These are phyloP conservation scores for Styela plicata DNA, from an alignment of 23 tunicate genomes.

Conservation along the genomic window DNA sequence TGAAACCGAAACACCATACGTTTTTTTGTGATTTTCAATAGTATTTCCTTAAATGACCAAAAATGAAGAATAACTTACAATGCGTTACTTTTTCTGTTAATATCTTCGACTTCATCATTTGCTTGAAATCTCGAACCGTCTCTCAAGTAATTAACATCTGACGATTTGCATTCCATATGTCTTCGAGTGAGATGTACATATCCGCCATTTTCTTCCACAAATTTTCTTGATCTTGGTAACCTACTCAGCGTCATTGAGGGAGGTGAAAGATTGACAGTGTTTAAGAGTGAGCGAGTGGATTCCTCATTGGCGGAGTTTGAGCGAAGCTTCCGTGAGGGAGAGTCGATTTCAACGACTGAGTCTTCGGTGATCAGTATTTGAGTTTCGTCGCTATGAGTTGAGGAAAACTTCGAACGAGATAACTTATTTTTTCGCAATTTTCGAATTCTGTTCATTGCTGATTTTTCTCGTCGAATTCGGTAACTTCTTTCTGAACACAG, in stretches of 20 bases:
- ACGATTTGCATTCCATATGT: not conserved
- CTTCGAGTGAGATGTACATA: not conserved
- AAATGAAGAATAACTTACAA: not conserved
- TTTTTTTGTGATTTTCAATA: too few species aligned
- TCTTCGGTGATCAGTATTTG: not conserved
- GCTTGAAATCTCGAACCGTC: not conserved
- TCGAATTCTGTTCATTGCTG: not conserved
- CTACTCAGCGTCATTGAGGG: not conserved
- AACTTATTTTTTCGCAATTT: not conserved
- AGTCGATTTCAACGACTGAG: not conserved
- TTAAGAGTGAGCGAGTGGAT: not conserved
- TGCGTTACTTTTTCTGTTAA: not conserved
- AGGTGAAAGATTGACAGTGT: not conserved
- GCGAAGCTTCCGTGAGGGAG: not conserved
- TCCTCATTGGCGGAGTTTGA: not conserved
- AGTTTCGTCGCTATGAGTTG: not conserved
- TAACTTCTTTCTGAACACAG: conserved; percentile 17
- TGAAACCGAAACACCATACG: too few species aligned
- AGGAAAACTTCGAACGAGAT: not conserved
- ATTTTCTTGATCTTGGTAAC: not conserved
- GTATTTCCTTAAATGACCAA: not conserved
- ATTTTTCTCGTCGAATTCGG: not conserved
- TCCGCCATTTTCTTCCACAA: not conserved
- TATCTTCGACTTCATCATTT: not conserved
- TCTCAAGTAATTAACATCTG: not conserved